Evolutionary conservation across 2,113 vertebrate species (phyloP).

Genomic region (Albula goreensis): DNA sequence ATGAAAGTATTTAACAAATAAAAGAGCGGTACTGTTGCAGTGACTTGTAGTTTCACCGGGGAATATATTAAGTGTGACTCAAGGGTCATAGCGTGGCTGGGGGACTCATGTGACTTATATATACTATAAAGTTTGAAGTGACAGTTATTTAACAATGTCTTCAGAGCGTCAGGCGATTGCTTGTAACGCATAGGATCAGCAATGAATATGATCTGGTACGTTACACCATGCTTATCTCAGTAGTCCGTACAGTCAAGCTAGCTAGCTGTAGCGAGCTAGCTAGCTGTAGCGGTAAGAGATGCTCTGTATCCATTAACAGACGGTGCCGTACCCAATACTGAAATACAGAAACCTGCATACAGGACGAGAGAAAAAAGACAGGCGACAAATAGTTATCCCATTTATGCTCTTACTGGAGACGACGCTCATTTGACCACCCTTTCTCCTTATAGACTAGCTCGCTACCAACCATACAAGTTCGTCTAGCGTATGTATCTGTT

Average conservation of each 20-base stretch:
- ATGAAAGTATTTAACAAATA: neutral
- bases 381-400: neutral
- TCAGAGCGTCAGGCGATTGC: too few species aligned
- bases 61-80: constrained; percentile 1
- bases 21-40: neutral
- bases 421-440: too few species aligned
- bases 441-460: too few species aligned
- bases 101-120: neutral
- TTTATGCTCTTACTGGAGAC: too few species aligned
- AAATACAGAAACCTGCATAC: neutral
- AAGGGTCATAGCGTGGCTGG: neutral
- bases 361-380: neutral
- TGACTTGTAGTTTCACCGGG: neutral
- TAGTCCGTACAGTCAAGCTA: neutral
- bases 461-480: too few species aligned
- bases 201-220: neutral
- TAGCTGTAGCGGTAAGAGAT: neutral
- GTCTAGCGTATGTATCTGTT: too few species aligned
- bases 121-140: neutral
- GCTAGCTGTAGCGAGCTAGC: neutral
- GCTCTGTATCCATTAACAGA: neutral
- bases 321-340: neutral
- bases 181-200: neutral
- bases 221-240: neutral
- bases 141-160: neutral